Percentiles rank a stretch among this genome's conserved stretches.
These are phyloP conservation scores for Azorinus chamasolen DNA, from an alignment of 2,888 invertebrate genomes.

Conservation along the genomic window DNA sequence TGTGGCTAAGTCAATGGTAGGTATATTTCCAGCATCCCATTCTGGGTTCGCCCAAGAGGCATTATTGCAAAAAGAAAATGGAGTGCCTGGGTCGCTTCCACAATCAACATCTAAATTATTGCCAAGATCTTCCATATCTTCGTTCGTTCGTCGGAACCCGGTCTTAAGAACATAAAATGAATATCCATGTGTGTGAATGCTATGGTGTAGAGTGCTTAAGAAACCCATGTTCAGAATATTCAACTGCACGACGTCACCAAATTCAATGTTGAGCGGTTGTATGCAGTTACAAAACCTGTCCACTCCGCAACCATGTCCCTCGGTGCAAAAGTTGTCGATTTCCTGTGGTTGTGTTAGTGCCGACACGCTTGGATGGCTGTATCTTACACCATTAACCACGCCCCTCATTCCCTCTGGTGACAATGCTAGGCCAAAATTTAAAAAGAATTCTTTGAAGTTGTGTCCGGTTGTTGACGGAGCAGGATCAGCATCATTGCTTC, in stretches of 20 bases:
- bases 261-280: constrained; percentile 15
- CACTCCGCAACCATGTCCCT: constrained; percentile 13
- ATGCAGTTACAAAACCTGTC: constrained; percentile 32
- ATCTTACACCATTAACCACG: constrained; percentile 23
- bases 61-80: constrained; percentile 24
- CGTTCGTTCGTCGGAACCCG: constrained; percentile 20
- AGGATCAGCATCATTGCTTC: constrained; percentile 11
- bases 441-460: constrained; percentile 43
- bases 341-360: constrained; percentile 40
- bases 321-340: constrained; percentile 14
- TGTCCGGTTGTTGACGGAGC: constrained; percentile 24
- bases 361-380: constrained; percentile 28
- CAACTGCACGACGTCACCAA: constrained; percentile 42
- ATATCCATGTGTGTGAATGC: constrained; percentile 45
- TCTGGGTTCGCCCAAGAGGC: constrained; percentile 20
- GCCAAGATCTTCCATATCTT: not conserved
- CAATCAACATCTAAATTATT: constrained; percentile 23
- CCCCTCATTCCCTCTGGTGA: not conserved
- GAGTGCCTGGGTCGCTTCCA: not conserved
- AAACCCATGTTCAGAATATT: constrained; percentile 17
- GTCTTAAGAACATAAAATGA: constrained; percentile 34
- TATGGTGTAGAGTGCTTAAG: constrained; percentile 15
- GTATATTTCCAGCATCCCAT: constrained; percentile 30
- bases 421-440: constrained; percentile 21
- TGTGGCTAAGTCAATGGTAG: constrained; percentile 3